These are phyloP conservation scores for Morpho helenor DNA, from an alignment of 2,888 invertebrate species.

Conservation along the genomic window DNA sequence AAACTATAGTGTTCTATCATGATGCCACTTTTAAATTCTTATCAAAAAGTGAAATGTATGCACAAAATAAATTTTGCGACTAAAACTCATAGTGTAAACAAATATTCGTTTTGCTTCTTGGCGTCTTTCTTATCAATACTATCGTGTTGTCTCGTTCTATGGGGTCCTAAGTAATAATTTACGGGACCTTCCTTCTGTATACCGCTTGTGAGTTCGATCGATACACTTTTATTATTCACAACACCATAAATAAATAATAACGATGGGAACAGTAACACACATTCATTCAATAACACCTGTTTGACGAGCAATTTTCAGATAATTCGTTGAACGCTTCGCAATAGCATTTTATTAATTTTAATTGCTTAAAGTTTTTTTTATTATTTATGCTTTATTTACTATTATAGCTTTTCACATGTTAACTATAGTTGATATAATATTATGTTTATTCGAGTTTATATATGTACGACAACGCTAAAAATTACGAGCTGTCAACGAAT, in stretches of 20 bases:
- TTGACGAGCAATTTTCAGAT: constrained; percentile 84
- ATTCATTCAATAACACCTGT: constrained; percentile 90
- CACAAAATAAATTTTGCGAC: constrained; percentile 28
- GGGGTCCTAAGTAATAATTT: constrained; percentile 8
- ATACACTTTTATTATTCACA: constrained; percentile 75
- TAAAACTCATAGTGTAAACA: constrained; percentile 31
- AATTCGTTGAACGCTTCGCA: constrained; percentile 69
- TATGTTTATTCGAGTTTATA: constrained; percentile 62
- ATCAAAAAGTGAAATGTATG: constrained; percentile 32
- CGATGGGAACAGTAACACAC: constrained; percentile 74
- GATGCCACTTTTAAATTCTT: constrained; percentile 33
- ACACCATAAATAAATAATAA: constrained; percentile 69
- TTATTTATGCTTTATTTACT: not conserved
- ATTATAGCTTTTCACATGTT: constrained; percentile 8
- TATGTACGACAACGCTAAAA: constrained; percentile 66
- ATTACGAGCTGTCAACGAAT: constrained; percentile 64
- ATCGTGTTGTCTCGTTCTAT: constrained; percentile 26
- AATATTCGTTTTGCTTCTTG: constrained; percentile 29
- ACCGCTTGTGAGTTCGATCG: constrained; percentile 42
- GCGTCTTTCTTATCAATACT: constrained; percentile 32
- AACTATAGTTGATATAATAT: constrained; percentile 40
- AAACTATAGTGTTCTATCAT: constrained; percentile 32
- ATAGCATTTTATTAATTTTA: constrained; percentile 33
- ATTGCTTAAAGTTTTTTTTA: not conserved
- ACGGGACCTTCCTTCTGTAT: constrained; percentile 7